Conservation (phyloP, 1,140 invertebrate genomes). For the Zaprionus capensis region DNA sequence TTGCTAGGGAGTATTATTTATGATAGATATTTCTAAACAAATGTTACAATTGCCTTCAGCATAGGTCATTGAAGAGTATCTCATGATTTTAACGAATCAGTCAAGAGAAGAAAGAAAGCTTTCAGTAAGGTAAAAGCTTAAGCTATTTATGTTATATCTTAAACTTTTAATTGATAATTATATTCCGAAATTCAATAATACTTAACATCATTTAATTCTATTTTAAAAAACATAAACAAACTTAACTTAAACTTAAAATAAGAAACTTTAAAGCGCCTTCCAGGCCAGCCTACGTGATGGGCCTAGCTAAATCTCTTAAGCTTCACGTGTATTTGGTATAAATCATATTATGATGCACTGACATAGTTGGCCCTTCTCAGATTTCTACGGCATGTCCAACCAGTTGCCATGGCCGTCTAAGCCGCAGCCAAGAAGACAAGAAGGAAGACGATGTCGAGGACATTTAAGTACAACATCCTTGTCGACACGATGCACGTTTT, state of each 20-base stretch:
- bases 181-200: not conserved
- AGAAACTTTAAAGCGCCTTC: not conserved
- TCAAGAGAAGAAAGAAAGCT: no score
- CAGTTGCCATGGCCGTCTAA: slow-evolving; percentile 32
- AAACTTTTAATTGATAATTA: no score
- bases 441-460: slow-evolving; percentile 28
- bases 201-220: not conserved
- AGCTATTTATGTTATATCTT: no score
- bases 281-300: not conserved
- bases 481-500: slow-evolving; percentile 63
- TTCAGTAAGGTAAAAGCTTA: no score
- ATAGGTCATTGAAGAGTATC: no score
- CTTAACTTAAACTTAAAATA: not conserved
- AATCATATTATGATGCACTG: not conserved
- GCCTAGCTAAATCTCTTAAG: not conserved
- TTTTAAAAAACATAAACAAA: not conserved
- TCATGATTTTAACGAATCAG: no score
- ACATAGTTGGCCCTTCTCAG: slow-evolving; percentile 1
- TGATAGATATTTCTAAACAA: no score
- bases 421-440: not conserved
- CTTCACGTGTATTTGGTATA: not conserved
- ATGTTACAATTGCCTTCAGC: no score
- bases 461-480: slow-evolving; percentile 48
- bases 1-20: no score
- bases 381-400: slow-evolving; percentile 12